Conservation (phyloP, 2,888 invertebrate genomes). For the Phortica magna region DNA sequence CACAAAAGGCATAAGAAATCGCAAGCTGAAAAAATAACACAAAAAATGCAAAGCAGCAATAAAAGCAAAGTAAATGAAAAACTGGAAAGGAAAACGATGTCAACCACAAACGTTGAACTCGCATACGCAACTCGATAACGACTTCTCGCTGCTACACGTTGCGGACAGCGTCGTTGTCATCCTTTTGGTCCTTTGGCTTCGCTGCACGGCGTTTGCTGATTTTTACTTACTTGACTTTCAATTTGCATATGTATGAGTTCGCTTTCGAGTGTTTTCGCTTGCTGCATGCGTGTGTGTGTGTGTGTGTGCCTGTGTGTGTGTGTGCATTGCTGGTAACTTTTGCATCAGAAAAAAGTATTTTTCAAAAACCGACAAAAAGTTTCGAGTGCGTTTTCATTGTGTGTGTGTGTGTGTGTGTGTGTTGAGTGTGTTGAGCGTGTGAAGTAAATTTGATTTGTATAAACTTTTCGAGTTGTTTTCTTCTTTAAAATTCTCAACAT, state of each 20-base stretch:
- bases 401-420: too few species aligned
- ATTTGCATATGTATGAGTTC: slow-evolving; percentile 40
- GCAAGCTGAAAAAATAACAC: not conserved
- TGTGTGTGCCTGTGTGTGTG: slow-evolving; percentile 14
- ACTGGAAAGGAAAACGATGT: not conserved
- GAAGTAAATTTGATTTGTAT: too few species aligned
- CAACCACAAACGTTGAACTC: slow-evolving; percentile 28
- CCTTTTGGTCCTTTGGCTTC: not conserved
- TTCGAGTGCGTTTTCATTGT: not conserved
- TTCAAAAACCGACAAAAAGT: not conserved
- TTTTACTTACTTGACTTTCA: slow-evolving; percentile 28
- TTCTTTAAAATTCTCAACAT: not conserved
- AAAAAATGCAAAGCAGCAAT: not conserved
- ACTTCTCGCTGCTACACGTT: not conserved
- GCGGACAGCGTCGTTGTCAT: not conserved
- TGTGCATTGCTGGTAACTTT: not conserved
- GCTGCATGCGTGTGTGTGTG: slow-evolving; percentile 1
- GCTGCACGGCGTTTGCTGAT: not conserved
- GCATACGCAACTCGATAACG: slow-evolving; percentile 3
- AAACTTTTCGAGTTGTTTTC: not conserved
- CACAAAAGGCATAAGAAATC: not conserved
- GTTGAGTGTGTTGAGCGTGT: too few species aligned
- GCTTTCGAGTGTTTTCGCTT: not conserved
- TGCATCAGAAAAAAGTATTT: not conserved
- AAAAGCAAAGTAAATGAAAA: not conserved